Evolutionary conservation across 2,113 vertebrate genomes (phyloP).

Genomic region (Salvelinus fontinalis): DNA sequence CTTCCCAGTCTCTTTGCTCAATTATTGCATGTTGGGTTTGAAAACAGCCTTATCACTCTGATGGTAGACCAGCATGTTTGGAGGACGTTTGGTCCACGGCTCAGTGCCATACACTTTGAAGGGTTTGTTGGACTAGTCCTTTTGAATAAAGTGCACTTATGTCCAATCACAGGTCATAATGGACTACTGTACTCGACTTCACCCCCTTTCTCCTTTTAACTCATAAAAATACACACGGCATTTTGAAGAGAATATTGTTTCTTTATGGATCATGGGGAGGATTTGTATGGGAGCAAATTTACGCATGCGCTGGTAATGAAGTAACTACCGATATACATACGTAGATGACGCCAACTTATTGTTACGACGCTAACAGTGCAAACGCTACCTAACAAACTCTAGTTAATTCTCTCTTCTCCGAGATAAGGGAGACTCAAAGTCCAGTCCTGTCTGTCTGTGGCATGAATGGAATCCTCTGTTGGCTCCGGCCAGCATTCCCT

Average conservation of each 20-base stretch:
- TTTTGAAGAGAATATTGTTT: no score
- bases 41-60: background rate
- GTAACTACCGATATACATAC: no score
- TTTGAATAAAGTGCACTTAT: conserved; percentile 19
- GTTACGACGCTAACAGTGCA: background rate
- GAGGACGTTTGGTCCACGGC: no score
- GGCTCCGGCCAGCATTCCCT: conserved; percentile 27
- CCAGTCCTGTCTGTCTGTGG: conserved; percentile 42
- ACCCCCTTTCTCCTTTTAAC: no score
- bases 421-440: conserved; percentile 4
- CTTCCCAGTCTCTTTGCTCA: background rate
- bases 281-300: no score
- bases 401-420: background rate
- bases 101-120: background rate
- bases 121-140: conserved; percentile 2
- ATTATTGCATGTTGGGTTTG: background rate
- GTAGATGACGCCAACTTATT: no score
- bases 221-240: no score
- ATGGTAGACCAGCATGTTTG: no score
- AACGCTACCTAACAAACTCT: background rate
- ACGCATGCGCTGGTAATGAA: no score
- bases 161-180: conserved; percentile 22
- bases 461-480: conserved; percentile 66
- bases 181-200: conserved; percentile 4
- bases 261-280: no score